phyloP scores from a whole-genome alignment of 2,797 vertebrate genomes.

The Lemur catta region DNA sequence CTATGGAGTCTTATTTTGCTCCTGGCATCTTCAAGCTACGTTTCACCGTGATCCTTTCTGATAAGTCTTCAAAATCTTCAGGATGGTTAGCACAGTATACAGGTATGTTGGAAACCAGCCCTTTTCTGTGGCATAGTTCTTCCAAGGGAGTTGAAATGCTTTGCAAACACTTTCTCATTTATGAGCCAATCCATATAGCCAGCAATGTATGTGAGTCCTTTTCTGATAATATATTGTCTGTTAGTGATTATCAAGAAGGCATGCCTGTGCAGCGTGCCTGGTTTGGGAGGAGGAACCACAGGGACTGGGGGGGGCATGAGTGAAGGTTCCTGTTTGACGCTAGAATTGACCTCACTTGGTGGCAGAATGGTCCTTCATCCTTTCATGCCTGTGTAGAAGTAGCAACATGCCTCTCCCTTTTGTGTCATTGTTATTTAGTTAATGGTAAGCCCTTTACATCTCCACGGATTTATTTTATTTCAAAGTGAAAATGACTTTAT shows the following conservation, averaged over 20 bases:
- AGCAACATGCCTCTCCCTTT: neutral
- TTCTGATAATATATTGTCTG: neutral
- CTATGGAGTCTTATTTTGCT: neutral
- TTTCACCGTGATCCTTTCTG: neutral
- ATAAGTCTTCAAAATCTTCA: neutral
- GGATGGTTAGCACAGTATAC: neutral
- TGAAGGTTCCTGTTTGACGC: neutral
- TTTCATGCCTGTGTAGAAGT: neutral
- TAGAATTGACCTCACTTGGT: neutral
- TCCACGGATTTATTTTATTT: slow-evolving; percentile 47
- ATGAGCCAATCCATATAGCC: neutral
- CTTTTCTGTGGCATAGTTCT: neutral
- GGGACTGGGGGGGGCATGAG: neutral
- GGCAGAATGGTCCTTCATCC: neutral
- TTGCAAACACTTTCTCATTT: neutral
- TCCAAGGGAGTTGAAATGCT: neutral
- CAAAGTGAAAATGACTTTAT: slow-evolving; percentile 49
- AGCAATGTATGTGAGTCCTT: neutral
- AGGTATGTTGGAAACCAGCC: neutral
- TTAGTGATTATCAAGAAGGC: neutral
- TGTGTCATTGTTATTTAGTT: neutral
- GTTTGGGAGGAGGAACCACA: neutral
- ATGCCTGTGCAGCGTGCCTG: neutral
- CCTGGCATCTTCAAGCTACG: neutral
- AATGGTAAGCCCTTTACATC: neutral